Evolutionary conservation across 2,888 invertebrate genomes (phyloP), one percentile per base, ranked within the genome.

Genomic region (Ormyrus nitidulus): DNA sequence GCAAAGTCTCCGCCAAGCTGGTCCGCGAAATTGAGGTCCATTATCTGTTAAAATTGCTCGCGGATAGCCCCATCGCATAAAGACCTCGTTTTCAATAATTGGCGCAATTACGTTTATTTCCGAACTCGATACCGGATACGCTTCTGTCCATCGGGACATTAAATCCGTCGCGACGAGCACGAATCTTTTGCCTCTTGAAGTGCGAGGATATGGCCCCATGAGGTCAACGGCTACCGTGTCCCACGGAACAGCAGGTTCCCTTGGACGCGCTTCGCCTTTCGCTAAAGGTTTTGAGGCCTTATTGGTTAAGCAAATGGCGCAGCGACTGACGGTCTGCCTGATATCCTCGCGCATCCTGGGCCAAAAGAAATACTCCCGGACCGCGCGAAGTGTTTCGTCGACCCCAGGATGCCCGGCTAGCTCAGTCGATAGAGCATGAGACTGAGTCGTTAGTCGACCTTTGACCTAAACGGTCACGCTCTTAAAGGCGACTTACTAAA

Each of bases 91-190:
- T n/a, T n/a, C n/a, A n/a, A n/a, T n/a, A n/a, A n/a, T n/a, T n/a
- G n/a, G n/a, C n/a, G n/a, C n/a, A n/a, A n/a, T n/a, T n/a, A n/a
- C n/a, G n/a, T n/a, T n/a, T n/a, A n/a, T n/a, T n/a, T n/a, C n/a
- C n/a, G 79, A 73, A 10, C 65, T 53, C 1, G 73, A 7, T 0
- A 82, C 46, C 0, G 84, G 65, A 68, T 82, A 84, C 0, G 84
- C 85, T 49, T 86, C 85, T 0, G 81, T 81, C 85, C 86, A 87
- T 19, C 82, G 75, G 34, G 83, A 83, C 53, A 81, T 85, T 5
- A 84, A 19, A 69, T 85, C 84, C 0, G 83, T 85, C 1, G 83
- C 74, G 0, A 86, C 85, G 7, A 85, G 70, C 10, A 85, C 62
- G 62, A 77, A 82, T 5, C 78, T 59, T 59, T 76, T 77, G 1